phyloP scores from a whole-genome alignment of 2,888 invertebrate species.

The Neelides folsomi region DNA sequence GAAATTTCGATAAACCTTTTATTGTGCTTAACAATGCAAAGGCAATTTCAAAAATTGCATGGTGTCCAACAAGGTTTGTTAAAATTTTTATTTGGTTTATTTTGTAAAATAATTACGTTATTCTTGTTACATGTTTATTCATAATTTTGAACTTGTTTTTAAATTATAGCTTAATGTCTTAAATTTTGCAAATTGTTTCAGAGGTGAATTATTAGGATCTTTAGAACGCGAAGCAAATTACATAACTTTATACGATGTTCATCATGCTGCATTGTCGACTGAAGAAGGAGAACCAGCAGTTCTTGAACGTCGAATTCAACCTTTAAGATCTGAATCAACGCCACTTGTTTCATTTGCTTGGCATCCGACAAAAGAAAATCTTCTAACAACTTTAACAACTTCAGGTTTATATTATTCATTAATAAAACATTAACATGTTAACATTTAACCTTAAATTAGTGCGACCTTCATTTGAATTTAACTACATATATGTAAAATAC shows the following conservation, averaged over 20 bases:
- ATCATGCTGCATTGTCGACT: slow-evolving; percentile 48
- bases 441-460: too few species aligned
- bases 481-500: too few species aligned
- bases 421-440: too few species aligned
- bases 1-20: slow-evolving; percentile 72
- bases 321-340: slow-evolving; percentile 10
- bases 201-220: slow-evolving; percentile 50
- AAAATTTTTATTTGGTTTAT: slow-evolving; percentile 19
- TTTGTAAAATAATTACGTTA: slow-evolving; percentile 8
- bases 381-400: slow-evolving; percentile 44
- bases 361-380: slow-evolving; percentile 70
- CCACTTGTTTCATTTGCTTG: slow-evolving; percentile 64
- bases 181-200: too few species aligned
- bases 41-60: slow-evolving; percentile 59
- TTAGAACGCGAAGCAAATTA: slow-evolving; percentile 63
- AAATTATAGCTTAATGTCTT: background rate
- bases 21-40: slow-evolving; percentile 55
- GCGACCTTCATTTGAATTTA: too few species aligned
- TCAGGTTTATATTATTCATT: slow-evolving; percentile 7
- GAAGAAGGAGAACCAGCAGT: slow-evolving; percentile 65
- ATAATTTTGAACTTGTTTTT: slow-evolving; percentile 33
- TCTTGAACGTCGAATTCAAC: slow-evolving; percentile 49
- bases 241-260: slow-evolving; percentile 74
- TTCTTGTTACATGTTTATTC: background rate
- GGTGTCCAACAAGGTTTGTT: slow-evolving; percentile 70